Evolutionary conservation across 2,113 vertebrate species (phyloP), one percentile per base, ranked within the genome.

Genomic region (Hydropotes inermis): DNA sequence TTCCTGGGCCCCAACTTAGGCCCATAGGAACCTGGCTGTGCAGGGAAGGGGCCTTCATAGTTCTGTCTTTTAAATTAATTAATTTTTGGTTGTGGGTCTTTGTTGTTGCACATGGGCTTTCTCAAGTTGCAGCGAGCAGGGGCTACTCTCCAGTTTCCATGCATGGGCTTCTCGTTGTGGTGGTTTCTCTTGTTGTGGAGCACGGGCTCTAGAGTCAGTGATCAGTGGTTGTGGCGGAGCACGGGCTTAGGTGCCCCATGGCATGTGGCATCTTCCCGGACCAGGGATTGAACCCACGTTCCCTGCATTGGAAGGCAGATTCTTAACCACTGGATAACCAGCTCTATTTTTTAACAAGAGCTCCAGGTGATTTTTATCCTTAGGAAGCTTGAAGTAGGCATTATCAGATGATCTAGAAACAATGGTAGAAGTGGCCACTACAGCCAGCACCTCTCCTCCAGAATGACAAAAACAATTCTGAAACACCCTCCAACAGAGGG

Each of bases 41-140:
- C n/a, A 27, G 50, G 47, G 39, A 74, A 60, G 39, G 27, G 27
- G 16, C 5, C 91, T 27, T 83, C 23, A 55, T 8, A 43, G 58
- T 25, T 84, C 91, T 17, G 7, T 7, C 39, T 76, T 76, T 43
- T 76, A 43, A 43, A 43, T 76, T 76, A 43, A 43, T 43, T 43
- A 76, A 43, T 76, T 27, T 43, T 43, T 27, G 21, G 36, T 43
- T 27, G 39, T 76, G 70, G 12, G 70, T 76, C 23, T 76, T 76
- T 27, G 70, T 7, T 27, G 70, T 23, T 76, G 70, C 70, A 43
- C 21, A 4, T 43, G 39, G 70, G 39, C 39, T 39, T 76, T 43
- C 39, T 76, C 0, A 0, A 76, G 70, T 43, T 61, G 70, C 39
- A 76, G 70, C 1, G 6, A 14, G 70, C 0, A 1, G 23, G 12